Evolutionary conservation across 2,888 invertebrate species (phyloP), one percentile per base, ranked within the genome.

Genomic region (Lucinisca nassula): DNA sequence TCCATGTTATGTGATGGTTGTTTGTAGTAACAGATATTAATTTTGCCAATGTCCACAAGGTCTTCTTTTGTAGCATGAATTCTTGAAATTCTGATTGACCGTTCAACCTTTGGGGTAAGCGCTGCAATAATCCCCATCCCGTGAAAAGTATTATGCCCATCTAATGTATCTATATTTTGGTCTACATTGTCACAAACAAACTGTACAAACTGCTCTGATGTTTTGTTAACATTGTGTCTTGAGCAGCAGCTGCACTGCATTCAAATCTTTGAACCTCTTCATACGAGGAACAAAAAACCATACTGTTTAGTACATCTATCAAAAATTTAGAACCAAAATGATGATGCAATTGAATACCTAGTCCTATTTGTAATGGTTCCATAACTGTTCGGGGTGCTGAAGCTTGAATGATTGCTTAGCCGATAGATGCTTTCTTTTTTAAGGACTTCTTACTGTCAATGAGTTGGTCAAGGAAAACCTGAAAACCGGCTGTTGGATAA

Each of bases 401-500:
- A 30, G 79, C 79, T 79, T 79, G 72, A 3, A 70, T 70, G 35
- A 78, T 61, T 58, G 58, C 78, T n/a, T 78, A 58, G 14, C 78
- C 78, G 8, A 61, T 14, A 3, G 78, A 78, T 35, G 58, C 30
- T 27, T 45, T 38, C 55, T 92, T 91, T 17, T 86, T 17, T 12
- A 40, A 37, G 37, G 55, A 21, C 8, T 84, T 49, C 32, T 76
- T 78, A 1, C 51, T 80, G 27, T 24, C 24, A 79, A 91, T 73
- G 3, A 91, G 17, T 27, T n/a, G 55, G 6, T 49, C 35, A 24
- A 91, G 75, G 10, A 93, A 79, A 4, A 78, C 0, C 27, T 37
- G 35, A 30, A 92, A 77, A 24, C 88, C 70, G 12, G 61, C 77
- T 27, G 90, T 67, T 40, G 87, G 87, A 49, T 87, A 87, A 6